phyloP scores from a whole-genome alignment of 2,797 vertebrate genomes.

The Semaprochilodus insignis region DNA sequence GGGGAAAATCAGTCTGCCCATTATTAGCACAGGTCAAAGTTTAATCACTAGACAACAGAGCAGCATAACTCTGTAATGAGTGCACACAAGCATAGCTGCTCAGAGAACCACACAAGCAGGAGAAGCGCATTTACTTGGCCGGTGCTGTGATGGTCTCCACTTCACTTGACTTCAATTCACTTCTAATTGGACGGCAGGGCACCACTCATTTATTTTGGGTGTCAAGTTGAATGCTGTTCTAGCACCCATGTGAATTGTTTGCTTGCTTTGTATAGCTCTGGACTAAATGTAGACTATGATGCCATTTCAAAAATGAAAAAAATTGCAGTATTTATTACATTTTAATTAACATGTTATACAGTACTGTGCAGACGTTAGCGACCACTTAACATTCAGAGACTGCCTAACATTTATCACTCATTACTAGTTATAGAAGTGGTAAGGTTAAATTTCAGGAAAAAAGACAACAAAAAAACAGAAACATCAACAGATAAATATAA shows the following conservation, averaged over 20 bases:
- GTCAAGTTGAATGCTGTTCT: not conserved
- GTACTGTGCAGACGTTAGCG: no score
- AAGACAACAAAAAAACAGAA: no score
- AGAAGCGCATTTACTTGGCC: not conserved
- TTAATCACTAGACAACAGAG: slow-evolving; percentile 8
- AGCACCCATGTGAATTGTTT: not conserved
- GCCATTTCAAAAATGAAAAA: no score
- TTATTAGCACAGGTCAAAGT: slow-evolving; percentile 1
- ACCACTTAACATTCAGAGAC: no score
- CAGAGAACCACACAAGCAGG: not conserved
- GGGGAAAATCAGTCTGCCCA: not conserved
- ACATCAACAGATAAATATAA: no score
- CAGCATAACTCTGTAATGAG: not conserved
- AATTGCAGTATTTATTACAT: not conserved
- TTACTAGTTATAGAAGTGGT: no score
- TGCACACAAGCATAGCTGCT: slow-evolving; percentile 4
- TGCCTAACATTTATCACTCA: no score
- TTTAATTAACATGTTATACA: not conserved
- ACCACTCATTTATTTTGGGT: not conserved
- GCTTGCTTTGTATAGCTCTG: not conserved
- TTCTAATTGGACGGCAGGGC: not conserved
- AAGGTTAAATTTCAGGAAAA: no score
- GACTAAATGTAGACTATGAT: no score
- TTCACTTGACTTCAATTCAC: not conserved
- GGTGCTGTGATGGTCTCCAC: not conserved